phyloP scores from a whole-genome alignment of 2,888 invertebrate species.

The Tiliacea aurago region DNA sequence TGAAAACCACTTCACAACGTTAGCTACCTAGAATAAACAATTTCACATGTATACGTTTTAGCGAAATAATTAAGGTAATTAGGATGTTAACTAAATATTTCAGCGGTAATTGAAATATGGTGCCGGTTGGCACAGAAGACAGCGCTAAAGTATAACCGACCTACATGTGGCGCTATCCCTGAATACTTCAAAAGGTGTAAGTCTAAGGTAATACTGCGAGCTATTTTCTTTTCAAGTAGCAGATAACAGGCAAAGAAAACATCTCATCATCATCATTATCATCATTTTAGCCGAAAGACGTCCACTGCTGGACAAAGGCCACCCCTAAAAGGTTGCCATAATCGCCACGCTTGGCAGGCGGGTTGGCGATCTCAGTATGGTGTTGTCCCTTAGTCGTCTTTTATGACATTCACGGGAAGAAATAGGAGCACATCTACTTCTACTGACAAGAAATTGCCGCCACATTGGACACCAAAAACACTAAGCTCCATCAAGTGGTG shows the following conservation, averaged over 20 bases:
- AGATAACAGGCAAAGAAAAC: no score
- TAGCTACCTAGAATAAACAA: conserved; percentile 13
- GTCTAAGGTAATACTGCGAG: conserved; percentile 38
- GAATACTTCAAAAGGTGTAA: conserved; percentile 66
- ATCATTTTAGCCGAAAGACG: no score
- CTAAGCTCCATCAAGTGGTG: no score
- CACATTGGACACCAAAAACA: no score
- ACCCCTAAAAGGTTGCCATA: no score
- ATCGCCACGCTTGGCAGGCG: no score
- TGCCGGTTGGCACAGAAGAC: conserved; percentile 64
- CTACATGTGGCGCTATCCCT: conserved; percentile 68
- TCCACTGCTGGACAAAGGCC: no score
- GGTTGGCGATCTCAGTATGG: no score
- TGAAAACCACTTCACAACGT: neutral
- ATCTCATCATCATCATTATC: no score
- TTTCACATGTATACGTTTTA: conserved; percentile 61
- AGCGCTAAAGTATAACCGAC: conserved; percentile 68
- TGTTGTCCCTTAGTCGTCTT: no score
- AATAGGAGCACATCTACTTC: no score
- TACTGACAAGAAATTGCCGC: neutral
- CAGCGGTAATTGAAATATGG: conserved; percentile 58
- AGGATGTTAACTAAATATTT: conserved; percentile 62
- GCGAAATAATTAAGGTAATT: conserved; percentile 66
- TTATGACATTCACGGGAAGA: no score
- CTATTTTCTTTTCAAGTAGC: conserved; percentile 20